Percentiles rank a stretch among this genome's conserved stretches.
Evolutionary conservation across 2,113 vertebrate genomes (phyloP).

Genomic region (Esox niger): DNA sequence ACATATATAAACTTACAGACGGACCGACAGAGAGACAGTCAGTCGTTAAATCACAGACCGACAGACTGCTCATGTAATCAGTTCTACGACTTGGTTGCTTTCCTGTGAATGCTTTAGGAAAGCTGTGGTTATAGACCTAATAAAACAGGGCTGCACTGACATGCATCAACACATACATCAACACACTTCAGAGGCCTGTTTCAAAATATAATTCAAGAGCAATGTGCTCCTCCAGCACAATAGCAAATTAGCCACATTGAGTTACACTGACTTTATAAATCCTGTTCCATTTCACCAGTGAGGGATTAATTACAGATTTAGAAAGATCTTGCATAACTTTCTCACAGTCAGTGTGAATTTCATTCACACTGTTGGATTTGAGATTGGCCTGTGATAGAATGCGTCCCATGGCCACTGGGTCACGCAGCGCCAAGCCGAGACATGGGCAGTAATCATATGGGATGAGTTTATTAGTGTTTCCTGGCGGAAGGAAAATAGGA

Average conservation of each 20-base stretch:
- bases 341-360: constrained; percentile 13
- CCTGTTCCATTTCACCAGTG: background rate
- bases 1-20: too few relatives aligned
- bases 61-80: constrained; percentile 28
- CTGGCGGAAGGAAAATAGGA: background rate
- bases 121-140: too few relatives aligned
- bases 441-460: constrained; percentile 24
- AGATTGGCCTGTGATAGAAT: background rate
- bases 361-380: constrained; percentile 9
- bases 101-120: too few relatives aligned
- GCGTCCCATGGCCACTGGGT: constrained; percentile 4
- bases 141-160: too few relatives aligned
- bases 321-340: constrained; percentile 21
- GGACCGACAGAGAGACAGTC: constrained; percentile 12
- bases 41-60: constrained; percentile 35
- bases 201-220: too few relatives aligned
- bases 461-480: constrained; percentile 9
- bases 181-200: too few relatives aligned
- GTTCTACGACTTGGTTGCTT: too few relatives aligned
- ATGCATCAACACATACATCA: too few relatives aligned
- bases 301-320: too few relatives aligned
- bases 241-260: too few relatives aligned
- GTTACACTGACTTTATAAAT: background rate
- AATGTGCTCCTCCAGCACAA: too few relatives aligned
- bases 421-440: background rate